Percentiles rank a stretch among this genome's conserved stretches.
Conservation (phyloP, 2,888 invertebrate genomes). For the Dynastes hyllus region DNA sequence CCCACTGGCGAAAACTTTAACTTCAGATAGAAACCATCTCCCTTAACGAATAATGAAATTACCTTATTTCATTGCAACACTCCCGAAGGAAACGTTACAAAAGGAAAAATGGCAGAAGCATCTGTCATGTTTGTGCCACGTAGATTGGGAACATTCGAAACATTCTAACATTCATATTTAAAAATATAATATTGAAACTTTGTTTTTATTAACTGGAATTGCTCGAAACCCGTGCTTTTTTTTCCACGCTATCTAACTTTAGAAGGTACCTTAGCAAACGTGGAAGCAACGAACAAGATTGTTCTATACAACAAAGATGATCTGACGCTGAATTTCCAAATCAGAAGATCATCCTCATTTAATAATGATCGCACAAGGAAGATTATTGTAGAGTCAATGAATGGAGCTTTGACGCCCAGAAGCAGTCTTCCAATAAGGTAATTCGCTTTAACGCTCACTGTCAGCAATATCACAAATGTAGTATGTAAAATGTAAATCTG, state of each 20-base stretch:
- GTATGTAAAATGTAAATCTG: too few relatives aligned
- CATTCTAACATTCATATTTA: slow-evolving; percentile 79
- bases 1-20: slow-evolving; percentile 77
- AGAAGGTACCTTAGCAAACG: slow-evolving; percentile 77
- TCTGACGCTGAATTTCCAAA: slow-evolving; percentile 72
- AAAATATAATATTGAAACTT: slow-evolving; percentile 73
- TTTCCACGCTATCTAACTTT: slow-evolving; percentile 76
- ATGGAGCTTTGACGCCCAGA: slow-evolving; percentile 72
- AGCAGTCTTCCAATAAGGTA: slow-evolving; percentile 74
- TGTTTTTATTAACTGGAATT: slow-evolving; percentile 77
- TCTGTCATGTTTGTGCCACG: slow-evolving; percentile 79
- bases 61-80: slow-evolving; percentile 76
- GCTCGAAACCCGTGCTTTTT: slow-evolving; percentile 77
- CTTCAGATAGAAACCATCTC: slow-evolving; percentile 62
- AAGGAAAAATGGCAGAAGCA: slow-evolving; percentile 76
- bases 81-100: slow-evolving; percentile 75
- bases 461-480: background rate
- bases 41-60: slow-evolving; percentile 54
- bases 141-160: slow-evolving; percentile 78
- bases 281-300: slow-evolving; percentile 70
- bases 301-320: slow-evolving; percentile 75
- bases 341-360: slow-evolving; percentile 74
- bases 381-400: slow-evolving; percentile 72
- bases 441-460: slow-evolving; percentile 49
- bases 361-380: slow-evolving; percentile 74